Conservation (phyloP, 2,113 vertebrate species). For the Corvus moneduloides region DNA sequence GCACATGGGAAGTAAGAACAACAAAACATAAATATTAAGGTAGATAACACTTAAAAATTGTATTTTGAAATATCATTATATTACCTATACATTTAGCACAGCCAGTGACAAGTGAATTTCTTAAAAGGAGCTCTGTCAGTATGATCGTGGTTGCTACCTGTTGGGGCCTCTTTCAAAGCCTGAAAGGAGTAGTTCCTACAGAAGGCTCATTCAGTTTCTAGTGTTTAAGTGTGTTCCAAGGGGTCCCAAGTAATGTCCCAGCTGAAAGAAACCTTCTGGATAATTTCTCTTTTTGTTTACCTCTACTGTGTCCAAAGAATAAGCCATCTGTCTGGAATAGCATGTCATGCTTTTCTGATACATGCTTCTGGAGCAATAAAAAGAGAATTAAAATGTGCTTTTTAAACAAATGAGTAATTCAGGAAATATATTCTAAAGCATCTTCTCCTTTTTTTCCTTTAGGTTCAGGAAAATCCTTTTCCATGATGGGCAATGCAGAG, state of each 20-base stretch:
- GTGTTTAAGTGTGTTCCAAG: neutral
- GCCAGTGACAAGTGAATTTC: neutral
- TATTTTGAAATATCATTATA: neutral
- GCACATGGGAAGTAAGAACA: neutral
- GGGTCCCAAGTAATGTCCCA: neutral
- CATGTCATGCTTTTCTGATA: neutral
- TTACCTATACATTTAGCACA: neutral
- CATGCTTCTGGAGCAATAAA: neutral
- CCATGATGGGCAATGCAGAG: constrained; percentile 97
- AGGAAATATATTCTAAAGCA: neutral
- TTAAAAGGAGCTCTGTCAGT: neutral
- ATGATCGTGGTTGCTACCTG: neutral
- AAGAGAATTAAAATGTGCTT: neutral
- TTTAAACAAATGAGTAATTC: neutral
- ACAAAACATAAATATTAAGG: neutral
- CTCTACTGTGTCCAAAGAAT: neutral
- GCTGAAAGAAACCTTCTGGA: neutral
- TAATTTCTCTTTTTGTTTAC: neutral
- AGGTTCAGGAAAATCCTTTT: constrained; percentile 99
- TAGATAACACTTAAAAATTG: neutral
- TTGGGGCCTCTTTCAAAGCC: neutral
- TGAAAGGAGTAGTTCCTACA: neutral
- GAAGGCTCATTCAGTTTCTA: neutral
- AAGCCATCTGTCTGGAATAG: neutral
- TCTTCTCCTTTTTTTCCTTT: constrained; percentile 37